Evolutionary conservation across 2,113 vertebrate species (phyloP).

Genomic region (Xiphophorus hellerii): DNA sequence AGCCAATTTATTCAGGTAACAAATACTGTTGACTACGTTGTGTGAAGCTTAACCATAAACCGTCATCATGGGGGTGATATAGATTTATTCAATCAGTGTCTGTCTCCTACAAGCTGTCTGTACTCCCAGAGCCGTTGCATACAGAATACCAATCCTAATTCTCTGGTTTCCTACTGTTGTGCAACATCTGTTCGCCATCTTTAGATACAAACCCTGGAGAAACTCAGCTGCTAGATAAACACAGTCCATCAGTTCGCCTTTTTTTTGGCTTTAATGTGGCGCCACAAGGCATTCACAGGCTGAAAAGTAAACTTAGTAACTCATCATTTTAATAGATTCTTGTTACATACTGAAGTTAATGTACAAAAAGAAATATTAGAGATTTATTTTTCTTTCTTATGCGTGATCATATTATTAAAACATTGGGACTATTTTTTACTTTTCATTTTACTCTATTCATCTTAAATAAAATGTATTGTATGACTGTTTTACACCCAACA

Average conservation of each 20-base stretch:
- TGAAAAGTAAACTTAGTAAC: background rate
- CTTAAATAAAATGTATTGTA: too few relatives aligned
- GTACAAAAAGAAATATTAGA: too few relatives aligned
- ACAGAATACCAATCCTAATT: background rate
- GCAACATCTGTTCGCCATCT: background rate
- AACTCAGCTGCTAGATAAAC: background rate
- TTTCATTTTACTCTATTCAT: too few relatives aligned
- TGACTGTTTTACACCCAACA: too few relatives aligned
- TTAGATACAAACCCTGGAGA: background rate
- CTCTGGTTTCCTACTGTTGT: conserved; percentile 3
- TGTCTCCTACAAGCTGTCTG: background rate
- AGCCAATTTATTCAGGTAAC: background rate
- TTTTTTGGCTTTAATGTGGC: conserved; percentile 5
- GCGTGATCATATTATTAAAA: too few relatives aligned
- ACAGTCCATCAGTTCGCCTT: background rate
- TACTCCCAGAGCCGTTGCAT: background rate
- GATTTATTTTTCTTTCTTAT: too few relatives aligned
- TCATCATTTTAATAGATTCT: background rate
- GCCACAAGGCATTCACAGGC: background rate
- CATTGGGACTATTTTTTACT: too few relatives aligned
- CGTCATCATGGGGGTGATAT: too few relatives aligned
- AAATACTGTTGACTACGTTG: background rate
- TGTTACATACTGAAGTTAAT: background rate
- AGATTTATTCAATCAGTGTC: background rate
- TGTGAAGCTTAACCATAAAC: background rate